A percentile compares a stretch with the other conserved stretches of the same genome.
Evolutionary conservation across 2,797 vertebrate genomes (phyloP).

Genomic region (Acipenser ruthenus): DNA sequence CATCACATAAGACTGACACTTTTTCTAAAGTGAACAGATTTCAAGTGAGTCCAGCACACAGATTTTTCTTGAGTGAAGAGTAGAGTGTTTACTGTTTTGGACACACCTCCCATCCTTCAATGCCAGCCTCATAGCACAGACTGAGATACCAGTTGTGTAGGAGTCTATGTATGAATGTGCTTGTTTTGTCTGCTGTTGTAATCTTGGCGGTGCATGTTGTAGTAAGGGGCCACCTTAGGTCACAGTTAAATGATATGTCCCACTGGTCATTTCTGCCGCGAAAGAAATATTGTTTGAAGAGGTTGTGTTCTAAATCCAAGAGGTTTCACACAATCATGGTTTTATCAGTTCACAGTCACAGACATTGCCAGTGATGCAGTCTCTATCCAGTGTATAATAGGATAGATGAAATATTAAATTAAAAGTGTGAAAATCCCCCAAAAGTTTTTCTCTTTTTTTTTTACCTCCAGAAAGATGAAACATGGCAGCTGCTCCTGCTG

Average conservation of each 20-base stretch:
- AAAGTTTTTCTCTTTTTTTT: neutral
- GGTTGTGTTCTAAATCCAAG: neutral
- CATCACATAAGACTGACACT: too few species aligned
- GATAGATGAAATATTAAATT: conserved; percentile 4
- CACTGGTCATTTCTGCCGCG: neutral
- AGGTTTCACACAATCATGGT: conserved; percentile 7
- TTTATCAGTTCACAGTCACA: conserved; percentile 19
- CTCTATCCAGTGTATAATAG: conserved; percentile 28
- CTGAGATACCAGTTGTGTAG: too few species aligned
- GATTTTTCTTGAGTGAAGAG: too few species aligned
- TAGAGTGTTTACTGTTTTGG: too few species aligned
- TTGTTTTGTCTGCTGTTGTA: too few species aligned
- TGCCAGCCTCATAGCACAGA: too few species aligned
- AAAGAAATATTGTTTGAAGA: neutral
- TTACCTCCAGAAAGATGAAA: neutral
- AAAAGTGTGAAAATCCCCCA: neutral
- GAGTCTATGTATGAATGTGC: too few species aligned
- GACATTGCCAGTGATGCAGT: conserved; percentile 14
- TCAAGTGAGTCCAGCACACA: too few species aligned
- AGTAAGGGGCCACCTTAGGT: neutral
- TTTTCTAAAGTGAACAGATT: too few species aligned
- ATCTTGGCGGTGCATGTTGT: neutral
- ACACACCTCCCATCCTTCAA: too few species aligned
- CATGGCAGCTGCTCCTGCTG: neutral
- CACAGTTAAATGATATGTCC: too few species aligned